Evolutionary conservation across 2,113 vertebrate genomes (phyloP).

Genomic region (Tenebrosternarchus preto): DNA sequence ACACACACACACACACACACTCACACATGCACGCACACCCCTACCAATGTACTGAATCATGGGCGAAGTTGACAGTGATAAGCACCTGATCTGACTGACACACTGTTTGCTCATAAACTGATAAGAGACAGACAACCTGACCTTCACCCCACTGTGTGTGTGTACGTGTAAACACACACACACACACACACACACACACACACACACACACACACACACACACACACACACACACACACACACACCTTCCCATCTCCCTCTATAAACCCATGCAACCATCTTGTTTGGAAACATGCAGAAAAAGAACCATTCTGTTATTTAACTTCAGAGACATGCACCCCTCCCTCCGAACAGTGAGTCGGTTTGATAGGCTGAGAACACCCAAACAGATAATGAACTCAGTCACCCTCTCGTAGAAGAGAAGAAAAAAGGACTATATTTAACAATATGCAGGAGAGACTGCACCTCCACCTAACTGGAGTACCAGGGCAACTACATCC

Average conservation of each 20-base stretch:
- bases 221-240: neutral
- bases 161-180: no score
- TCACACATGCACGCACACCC: no score
- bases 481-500: no score
- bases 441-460: no score
- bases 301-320: neutral
- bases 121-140: slow-evolving; percentile 59
- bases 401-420: no score
- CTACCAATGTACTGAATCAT: neutral
- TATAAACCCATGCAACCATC: neutral
- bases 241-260: slow-evolving; percentile 6
- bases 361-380: no score
- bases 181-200: slow-evolving; percentile 1
- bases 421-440: no score
- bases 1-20: slow-evolving; percentile 2
- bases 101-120: slow-evolving; percentile 44
- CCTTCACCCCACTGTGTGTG: slow-evolving; percentile 54
- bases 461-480: no score
- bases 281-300: neutral
- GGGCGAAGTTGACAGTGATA: neutral
- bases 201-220: neutral
- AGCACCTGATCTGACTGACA: slow-evolving; percentile 8
- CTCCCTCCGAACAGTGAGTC: neutral
- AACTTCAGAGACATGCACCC: neutral
- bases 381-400: no score